These are phyloP conservation scores for Dendrophyllia cribrosa DNA, from an alignment of 64 coral and sea anemone genomes.

Conservation along the genomic window DNA sequence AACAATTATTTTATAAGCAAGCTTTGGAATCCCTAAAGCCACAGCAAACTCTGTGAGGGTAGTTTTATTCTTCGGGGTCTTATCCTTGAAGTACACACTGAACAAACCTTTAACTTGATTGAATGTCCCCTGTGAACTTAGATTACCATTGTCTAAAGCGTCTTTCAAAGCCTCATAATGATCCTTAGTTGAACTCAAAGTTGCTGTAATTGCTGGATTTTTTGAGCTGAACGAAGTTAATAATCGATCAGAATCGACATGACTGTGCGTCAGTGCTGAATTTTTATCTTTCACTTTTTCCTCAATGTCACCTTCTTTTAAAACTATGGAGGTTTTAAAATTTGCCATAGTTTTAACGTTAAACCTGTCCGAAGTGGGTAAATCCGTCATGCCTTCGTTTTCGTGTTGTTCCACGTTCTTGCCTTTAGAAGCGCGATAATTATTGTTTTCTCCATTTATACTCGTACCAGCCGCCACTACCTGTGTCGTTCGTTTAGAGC, in stretches of 20 bases:
- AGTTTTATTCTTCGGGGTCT: background rate
- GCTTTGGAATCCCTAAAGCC: constrained; percentile 6
- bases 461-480: background rate
- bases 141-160: background rate
- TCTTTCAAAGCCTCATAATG: constrained; percentile 1
- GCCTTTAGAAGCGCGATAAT: too few species aligned
- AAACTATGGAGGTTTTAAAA: background rate
- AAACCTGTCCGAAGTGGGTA: background rate
- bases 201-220: background rate
- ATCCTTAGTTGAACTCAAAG: background rate
- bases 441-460: background rate
- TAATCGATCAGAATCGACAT: background rate
- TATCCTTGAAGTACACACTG: background rate
- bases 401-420: background rate
- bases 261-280: background rate
- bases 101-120: background rate
- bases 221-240: constrained; percentile 24
- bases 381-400: background rate
- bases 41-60: constrained; percentile 7
- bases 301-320: background rate
- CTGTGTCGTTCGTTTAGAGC: background rate
- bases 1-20: constrained; percentile 14
- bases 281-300: background rate
- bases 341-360: background rate
- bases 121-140: background rate